A percentile compares a stretch with the other conserved stretches of the same genome.
Conservation (phyloP, 2,888 invertebrate genomes). For the Eurytoma adleriae region DNA sequence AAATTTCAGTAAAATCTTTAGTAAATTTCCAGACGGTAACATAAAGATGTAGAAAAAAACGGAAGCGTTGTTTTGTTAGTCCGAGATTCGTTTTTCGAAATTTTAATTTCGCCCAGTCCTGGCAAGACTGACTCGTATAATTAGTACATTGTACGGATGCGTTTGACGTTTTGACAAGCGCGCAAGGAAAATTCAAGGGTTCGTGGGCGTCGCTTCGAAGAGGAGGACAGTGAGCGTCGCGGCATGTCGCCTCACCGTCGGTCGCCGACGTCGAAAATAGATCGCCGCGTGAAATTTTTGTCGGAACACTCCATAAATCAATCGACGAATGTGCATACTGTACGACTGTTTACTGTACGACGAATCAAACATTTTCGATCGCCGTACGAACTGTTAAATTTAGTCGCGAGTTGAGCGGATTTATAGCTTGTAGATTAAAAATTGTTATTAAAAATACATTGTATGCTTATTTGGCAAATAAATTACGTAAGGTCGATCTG, state of each 20-base stretch:
- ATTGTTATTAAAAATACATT: no score
- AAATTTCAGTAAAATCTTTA: no score
- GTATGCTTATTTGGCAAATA: no score
- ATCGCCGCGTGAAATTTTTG: slow-evolving; percentile 38
- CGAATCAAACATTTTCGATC: no score
- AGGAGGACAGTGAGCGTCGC: slow-evolving; percentile 16
- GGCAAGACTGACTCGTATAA: slow-evolving; percentile 25
- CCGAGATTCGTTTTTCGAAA: background rate
- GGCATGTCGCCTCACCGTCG: background rate
- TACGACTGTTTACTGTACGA: background rate
- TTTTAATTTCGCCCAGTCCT: slow-evolving; percentile 14
- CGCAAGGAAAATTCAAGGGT: slow-evolving; percentile 37
- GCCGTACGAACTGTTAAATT: no score
- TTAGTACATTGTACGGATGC: slow-evolving; percentile 34
- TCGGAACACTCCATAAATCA: slow-evolving; percentile 42
- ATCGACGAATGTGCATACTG: slow-evolving; percentile 11
- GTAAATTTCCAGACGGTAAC: background rate
- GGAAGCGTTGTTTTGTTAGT: no score
- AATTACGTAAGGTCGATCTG: no score
- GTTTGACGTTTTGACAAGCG: slow-evolving; percentile 42
- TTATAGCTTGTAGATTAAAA: no score
- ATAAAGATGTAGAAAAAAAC: background rate
- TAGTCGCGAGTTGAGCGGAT: no score
- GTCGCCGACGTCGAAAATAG: slow-evolving; percentile 28
- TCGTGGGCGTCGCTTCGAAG: slow-evolving; percentile 18